These are phyloP conservation scores for Glyphotaelius pellucidus DNA, from an alignment of 2,888 invertebrate species.

Conservation along the genomic window DNA sequence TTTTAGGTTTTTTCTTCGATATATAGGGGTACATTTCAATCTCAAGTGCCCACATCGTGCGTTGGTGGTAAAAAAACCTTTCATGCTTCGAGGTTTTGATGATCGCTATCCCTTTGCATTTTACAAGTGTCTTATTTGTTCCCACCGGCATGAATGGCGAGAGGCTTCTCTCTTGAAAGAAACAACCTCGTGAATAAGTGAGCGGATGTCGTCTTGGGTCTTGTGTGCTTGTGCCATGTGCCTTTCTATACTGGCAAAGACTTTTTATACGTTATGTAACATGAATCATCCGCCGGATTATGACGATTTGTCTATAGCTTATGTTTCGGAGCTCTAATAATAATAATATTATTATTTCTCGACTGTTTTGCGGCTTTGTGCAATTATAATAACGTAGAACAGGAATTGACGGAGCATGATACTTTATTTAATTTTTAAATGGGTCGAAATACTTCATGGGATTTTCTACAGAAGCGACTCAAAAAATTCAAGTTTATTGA, in stretches of 20 bases:
- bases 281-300: not conserved
- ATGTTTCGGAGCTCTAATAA: not conserved
- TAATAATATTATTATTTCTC: not conserved
- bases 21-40: constrained; percentile 19
- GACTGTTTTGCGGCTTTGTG: not conserved
- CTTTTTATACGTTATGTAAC: constrained; percentile 41
- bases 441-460: not conserved
- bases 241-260: constrained; percentile 22
- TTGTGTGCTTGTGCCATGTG: constrained; percentile 19
- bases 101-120: constrained; percentile 38
- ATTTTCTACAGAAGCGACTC: not conserved
- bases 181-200: constrained; percentile 34
- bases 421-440: not conserved
- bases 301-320: not conserved
- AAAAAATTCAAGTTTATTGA: not conserved
- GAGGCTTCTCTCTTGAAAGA: constrained; percentile 46
- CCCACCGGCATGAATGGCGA: constrained; percentile 47
- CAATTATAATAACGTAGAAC: not conserved
- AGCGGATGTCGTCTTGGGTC: not conserved
- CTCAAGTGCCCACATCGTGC: constrained; percentile 15
- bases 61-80: constrained; percentile 33
- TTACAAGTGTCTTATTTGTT: constrained; percentile 37
- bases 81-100: constrained; percentile 10
- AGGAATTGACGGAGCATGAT: not conserved
- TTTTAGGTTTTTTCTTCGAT: not conserved